Evolutionary conservation across 2,888 invertebrate genomes (phyloP).

Genomic region (Orthosia incerta): DNA sequence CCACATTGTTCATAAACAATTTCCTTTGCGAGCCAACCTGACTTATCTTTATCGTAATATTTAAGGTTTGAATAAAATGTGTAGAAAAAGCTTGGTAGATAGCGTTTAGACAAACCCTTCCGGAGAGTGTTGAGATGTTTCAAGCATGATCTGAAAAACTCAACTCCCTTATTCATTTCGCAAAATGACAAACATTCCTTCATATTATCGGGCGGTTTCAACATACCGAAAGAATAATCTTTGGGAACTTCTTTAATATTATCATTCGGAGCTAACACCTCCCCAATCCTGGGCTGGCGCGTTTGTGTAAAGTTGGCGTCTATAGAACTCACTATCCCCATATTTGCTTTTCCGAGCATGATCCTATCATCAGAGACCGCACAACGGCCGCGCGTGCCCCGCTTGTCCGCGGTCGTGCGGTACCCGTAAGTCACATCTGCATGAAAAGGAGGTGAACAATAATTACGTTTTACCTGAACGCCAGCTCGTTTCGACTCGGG

Average conservation of each 20-base stretch:
- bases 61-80: conserved; percentile 80
- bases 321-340: conserved; percentile 79
- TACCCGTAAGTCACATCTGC: conserved; percentile 85
- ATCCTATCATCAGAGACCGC: conserved; percentile 84
- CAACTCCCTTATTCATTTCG: conserved; percentile 78
- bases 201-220: conserved; percentile 83
- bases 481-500: conserved; percentile 73
- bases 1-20: conserved; percentile 85
- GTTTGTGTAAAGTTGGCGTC: conserved; percentile 82
- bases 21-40: conserved; percentile 86
- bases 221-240: conserved; percentile 86
- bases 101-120: conserved; percentile 76
- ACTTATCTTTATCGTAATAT: conserved; percentile 80
- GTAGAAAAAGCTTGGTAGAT: conserved; percentile 79
- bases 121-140: conserved; percentile 84
- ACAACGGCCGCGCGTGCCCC: conserved; percentile 86
- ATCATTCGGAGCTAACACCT: conserved; percentile 86
- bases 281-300: conserved; percentile 81
- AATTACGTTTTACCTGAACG: conserved; percentile 77
- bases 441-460: conserved; percentile 84
- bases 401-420: conserved; percentile 83
- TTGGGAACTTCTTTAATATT: conserved; percentile 86
- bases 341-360: conserved; percentile 78
- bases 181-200: conserved; percentile 85
- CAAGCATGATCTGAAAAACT: conserved; percentile 85